These are phyloP conservation scores for Aleiodes leptofemur DNA, from an alignment of 2,888 invertebrate species.

Conservation along the genomic window DNA sequence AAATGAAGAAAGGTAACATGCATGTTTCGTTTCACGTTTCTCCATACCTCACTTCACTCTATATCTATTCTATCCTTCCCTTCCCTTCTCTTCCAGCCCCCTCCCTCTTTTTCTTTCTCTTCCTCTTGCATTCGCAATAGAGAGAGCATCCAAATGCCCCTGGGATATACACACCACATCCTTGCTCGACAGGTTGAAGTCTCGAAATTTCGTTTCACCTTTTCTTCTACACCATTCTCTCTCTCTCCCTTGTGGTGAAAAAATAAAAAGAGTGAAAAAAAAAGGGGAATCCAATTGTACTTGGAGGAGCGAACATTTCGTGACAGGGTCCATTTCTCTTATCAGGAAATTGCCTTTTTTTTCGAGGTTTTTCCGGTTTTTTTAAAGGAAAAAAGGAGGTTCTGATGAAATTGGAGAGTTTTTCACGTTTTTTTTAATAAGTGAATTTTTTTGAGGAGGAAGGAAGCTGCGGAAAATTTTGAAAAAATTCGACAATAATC, in stretches of 20 bases:
- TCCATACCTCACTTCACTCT: neutral
- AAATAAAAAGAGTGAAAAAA: neutral
- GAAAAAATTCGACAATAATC: too few species aligned
- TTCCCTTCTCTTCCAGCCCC: neutral
- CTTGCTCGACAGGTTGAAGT: slow-evolving; percentile 24
- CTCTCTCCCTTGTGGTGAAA: neutral
- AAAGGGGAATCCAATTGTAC: neutral
- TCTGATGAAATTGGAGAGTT: too few species aligned
- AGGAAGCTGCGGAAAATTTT: too few species aligned
- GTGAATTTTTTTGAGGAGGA: too few species aligned
- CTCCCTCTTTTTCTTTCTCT: too few species aligned
- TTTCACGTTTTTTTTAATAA: too few species aligned
- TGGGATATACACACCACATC: slow-evolving; percentile 7
- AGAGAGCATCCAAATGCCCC: slow-evolving; percentile 4
- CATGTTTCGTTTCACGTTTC: slow-evolving; percentile 28
- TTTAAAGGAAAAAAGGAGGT: too few species aligned
- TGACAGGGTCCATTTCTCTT: neutral
- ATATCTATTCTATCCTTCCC: neutral
- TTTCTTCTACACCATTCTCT: slow-evolving; percentile 8
- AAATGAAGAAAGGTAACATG: slow-evolving; percentile 34
- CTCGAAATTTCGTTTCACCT: slow-evolving; percentile 5
- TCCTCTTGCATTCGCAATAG: too few species aligned
- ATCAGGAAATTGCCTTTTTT: too few species aligned
- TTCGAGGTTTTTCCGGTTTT: too few species aligned
- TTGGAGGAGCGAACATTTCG: neutral